Percentiles rank a stretch among this genome's conserved stretches.
phyloP scores from a whole-genome alignment of 2,113 vertebrate species.

The Leucopternis melanops region DNA sequence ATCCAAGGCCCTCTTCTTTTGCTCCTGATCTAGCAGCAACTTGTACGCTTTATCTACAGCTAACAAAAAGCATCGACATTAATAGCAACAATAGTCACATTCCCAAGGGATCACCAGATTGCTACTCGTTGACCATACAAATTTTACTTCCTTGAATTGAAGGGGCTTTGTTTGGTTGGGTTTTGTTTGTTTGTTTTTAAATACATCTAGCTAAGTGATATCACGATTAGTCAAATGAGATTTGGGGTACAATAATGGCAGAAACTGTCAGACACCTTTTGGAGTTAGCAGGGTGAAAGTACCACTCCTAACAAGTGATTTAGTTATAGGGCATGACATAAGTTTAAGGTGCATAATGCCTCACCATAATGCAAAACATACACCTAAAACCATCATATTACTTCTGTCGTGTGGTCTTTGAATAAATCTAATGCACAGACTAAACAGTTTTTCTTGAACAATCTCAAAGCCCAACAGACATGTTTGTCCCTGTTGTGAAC shows the following conservation, averaged over 20 bases:
- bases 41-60: constrained; percentile 99
- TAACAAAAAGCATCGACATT: constrained; percentile 68
- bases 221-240: neutral
- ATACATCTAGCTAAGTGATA: neutral
- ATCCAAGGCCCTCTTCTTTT: constrained; percentile 95
- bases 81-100: constrained; percentile 56
- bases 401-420: neutral
- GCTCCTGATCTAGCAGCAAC: constrained; percentile 89
- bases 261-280: neutral
- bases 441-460: neutral
- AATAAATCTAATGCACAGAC: neutral
- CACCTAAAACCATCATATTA: neutral
- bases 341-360: neutral
- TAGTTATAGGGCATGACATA: neutral
- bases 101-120: neutral
- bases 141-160: neutral
- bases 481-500: neutral
- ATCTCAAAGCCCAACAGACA: rapidly evolving
- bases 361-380: neutral
- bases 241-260: neutral
- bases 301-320: neutral
- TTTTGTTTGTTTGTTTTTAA: neutral
- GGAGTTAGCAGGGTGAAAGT: neutral
- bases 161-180: neutral
- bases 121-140: neutral